Evolutionary conservation across 2,797 vertebrate genomes (phyloP), one percentile per base, ranked within the genome.

Genomic region (Lepus townsendii): DNA sequence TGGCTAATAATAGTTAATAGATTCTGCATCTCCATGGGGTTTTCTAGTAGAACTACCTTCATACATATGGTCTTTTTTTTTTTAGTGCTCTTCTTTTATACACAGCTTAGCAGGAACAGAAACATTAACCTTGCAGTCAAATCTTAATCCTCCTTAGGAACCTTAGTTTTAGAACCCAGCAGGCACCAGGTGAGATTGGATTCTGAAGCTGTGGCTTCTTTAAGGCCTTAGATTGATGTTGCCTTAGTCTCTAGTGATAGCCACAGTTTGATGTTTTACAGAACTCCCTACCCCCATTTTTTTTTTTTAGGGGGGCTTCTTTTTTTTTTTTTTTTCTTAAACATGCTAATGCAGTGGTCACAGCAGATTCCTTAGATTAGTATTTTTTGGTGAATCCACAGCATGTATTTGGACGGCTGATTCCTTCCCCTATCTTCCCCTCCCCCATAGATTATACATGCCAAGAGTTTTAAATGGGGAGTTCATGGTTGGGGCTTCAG

Each of bases 111-210:
- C 69, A 24, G 93, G 76, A 0, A 63, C 88, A 87, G 2, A 47
- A 75, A 57, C 57, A 0, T 86, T 62, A 92, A 88, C 32, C 84
- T 47, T 6, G 77, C 96, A 96, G 96, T 82, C 69, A 87, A 60
- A 83, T 52, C 95, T 92, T 96, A 95, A 97, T 97, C 95, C 94
- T 0, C 38, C 94, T 86, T 3, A 3, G 47, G 82, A 84, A 4
- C 88, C 93, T 84, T 9, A 9, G 91, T 62, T 87, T 95, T 96
- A 5, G 76, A 93, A 42, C 93, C 91, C 60, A 0, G 65, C 69
- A 92, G 93, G 52, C 91, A 62, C 71, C 73, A 50, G 85, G 27
- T 22, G 13, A 3, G 63, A 35, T 32, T 71, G 95, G 94, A 92
- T 96, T 97, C 87, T 73, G 82, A 57, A 94, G 83, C 63, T 30